These are phyloP conservation scores for Rapana venosa DNA, from an alignment of 2,888 invertebrate genomes.

Conservation along the genomic window DNA sequence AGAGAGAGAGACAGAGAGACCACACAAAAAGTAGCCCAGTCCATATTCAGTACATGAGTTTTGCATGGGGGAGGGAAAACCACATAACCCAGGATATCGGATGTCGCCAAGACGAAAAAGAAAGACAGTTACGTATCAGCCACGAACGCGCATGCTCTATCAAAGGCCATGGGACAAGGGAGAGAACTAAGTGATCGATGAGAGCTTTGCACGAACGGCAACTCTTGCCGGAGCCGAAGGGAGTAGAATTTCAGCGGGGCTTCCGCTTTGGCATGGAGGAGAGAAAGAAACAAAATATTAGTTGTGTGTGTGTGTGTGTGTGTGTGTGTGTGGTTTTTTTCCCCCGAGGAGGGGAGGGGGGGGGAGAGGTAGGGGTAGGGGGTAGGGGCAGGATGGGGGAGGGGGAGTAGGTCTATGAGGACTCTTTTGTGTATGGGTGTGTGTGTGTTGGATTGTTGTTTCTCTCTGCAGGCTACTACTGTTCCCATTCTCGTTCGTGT, in stretches of 20 bases:
- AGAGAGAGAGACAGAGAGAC: no score
- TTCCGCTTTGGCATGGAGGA: constrained; percentile 9
- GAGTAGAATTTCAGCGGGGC: neutral
- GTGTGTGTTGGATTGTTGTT: neutral
- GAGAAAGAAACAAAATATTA: neutral
- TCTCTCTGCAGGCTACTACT: neutral
- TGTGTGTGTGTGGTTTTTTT: neutral
- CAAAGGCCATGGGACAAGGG: constrained; percentile 33
- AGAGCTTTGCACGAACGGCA: constrained; percentile 26
- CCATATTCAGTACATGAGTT: neutral
- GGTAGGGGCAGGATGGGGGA: neutral
- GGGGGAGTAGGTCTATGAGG: neutral
- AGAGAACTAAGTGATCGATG: constrained; percentile 20
- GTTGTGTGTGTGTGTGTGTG: neutral
- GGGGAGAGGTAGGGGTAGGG: neutral
- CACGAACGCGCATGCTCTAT: constrained; percentile 27
- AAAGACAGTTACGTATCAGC: constrained; percentile 29
- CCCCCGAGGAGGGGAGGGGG: neutral
- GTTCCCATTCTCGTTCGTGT: no score
- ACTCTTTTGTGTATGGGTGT: no score
- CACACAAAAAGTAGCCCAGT: neutral
- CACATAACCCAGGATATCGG: neutral
- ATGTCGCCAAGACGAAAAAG: constrained; percentile 17
- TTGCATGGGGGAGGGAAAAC: neutral
- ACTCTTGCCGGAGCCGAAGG: constrained; percentile 13